Evolutionary conservation across 2,888 invertebrate species (phyloP).

Genomic region (Esperia sulphurella): DNA sequence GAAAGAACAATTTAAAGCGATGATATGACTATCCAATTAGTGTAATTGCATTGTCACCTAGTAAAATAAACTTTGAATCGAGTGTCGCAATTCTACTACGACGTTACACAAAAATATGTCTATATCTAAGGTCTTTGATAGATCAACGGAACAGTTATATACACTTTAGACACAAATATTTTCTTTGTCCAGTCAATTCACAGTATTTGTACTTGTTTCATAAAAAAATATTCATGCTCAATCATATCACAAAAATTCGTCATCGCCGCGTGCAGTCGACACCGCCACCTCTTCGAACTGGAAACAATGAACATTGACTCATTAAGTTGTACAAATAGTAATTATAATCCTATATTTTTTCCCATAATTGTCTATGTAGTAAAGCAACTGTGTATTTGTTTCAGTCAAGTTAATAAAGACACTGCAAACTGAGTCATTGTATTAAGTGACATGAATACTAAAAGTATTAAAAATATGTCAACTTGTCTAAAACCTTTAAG

Average conservation of each 20-base stretch:
- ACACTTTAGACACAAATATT: constrained; percentile 50
- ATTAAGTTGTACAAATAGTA: too few species aligned
- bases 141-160: constrained; percentile 48
- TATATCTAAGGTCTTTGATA: constrained; percentile 35
- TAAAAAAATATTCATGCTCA: constrained; percentile 75
- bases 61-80: constrained; percentile 16
- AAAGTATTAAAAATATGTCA: too few species aligned
- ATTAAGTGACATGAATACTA: too few species aligned
- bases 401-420: too few species aligned
- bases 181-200: constrained; percentile 41
- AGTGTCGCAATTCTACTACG: constrained; percentile 45
- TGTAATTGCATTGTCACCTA: neutral
- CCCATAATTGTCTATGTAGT: too few species aligned
- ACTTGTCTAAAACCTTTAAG: too few species aligned
- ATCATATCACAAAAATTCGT: constrained; percentile 70
- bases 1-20: neutral
- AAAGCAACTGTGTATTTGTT: too few species aligned
- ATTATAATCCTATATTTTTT: too few species aligned
- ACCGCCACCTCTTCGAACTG: constrained; percentile 52
- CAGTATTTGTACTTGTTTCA: constrained; percentile 73
- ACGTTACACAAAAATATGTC: constrained; percentile 61
- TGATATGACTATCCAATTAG: neutral
- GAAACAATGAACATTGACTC: constrained; percentile 29
- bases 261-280: constrained; percentile 57
- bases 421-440: too few species aligned